A percentile compares a stretch with the other conserved stretches of the same genome.
Conservation (phyloP, 2,888 invertebrate genomes). For the Andrena fulva region DNA sequence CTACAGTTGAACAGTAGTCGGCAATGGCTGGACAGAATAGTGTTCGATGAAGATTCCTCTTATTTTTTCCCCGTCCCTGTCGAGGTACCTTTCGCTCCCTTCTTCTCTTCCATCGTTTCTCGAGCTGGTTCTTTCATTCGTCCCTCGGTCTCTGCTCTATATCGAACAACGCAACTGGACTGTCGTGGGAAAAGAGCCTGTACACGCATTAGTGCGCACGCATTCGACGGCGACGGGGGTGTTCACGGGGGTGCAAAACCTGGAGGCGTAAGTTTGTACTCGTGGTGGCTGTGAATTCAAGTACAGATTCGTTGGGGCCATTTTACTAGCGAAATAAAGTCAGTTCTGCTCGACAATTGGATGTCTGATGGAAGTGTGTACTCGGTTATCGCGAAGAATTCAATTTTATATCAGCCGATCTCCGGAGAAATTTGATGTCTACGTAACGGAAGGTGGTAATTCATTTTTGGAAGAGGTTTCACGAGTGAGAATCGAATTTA, state of each 20-base stretch:
- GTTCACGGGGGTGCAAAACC: conserved; percentile 14
- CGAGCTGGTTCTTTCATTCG: background rate
- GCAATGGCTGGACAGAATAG: conserved; percentile 81
- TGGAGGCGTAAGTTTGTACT: conserved; percentile 55
- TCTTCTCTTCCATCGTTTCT: background rate
- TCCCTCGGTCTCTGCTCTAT: conserved; percentile 26
- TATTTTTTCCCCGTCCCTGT: conserved; percentile 23
- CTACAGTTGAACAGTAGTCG: conserved; percentile 82
- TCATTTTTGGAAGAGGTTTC: too few relatives aligned
- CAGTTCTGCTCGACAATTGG: background rate
- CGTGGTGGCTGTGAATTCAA: conserved; percentile 31
- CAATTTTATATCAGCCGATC: too few relatives aligned
- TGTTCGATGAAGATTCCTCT: conserved; percentile 63
- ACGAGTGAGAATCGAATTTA: too few relatives aligned
- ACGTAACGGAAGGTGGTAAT: too few relatives aligned
- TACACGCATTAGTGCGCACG: conserved; percentile 47
- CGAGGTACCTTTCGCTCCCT: conserved; percentile 1
- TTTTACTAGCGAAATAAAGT: background rate
- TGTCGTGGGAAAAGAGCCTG: conserved; percentile 54
- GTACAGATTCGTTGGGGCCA: conserved; percentile 18
- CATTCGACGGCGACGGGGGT: conserved; percentile 28
- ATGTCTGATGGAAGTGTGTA: too few relatives aligned
- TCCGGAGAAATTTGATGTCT: too few relatives aligned
- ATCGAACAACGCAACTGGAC: conserved; percentile 66
- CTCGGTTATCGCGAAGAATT: too few relatives aligned